Evolutionary conservation across 2,888 invertebrate species (phyloP).

Genomic region (Luffia ferchaultella): DNA sequence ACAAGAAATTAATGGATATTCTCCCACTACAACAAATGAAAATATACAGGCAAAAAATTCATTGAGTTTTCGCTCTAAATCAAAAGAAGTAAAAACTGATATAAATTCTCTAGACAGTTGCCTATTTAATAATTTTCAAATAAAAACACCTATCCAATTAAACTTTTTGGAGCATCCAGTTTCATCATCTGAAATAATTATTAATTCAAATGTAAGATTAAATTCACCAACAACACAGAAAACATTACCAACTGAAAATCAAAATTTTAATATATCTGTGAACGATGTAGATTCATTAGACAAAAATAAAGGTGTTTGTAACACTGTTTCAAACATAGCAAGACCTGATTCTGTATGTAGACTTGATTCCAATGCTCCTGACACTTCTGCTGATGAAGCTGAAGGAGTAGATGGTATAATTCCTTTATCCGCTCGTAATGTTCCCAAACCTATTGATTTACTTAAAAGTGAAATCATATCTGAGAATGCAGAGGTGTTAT

Average conservation of each 20-base stretch:
- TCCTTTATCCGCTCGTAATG: slow-evolving; percentile 23
- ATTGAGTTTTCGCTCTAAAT: background rate
- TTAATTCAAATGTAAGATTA: background rate
- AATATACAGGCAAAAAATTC: background rate
- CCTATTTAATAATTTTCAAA: background rate
- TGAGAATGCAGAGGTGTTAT: slow-evolving; percentile 49
- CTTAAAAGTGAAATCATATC: slow-evolving; percentile 53
- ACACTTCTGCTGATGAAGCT: slow-evolving; percentile 12
- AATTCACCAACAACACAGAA: background rate
- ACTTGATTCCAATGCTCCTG: background rate
- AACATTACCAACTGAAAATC: background rate
- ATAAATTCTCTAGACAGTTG: background rate
- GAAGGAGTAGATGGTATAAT: slow-evolving; percentile 46
- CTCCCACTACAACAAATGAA: background rate
- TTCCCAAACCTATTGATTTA: slow-evolving; percentile 38
- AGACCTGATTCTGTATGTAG: background rate
- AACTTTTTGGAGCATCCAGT: background rate
- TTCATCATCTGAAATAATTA: background rate
- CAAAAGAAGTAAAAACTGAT: background rate
- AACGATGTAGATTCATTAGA: background rate
- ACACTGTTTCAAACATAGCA: background rate
- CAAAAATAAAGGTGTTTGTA: background rate
- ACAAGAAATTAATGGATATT: background rate
- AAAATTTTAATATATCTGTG: too few species aligned
- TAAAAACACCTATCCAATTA: background rate